These are phyloP conservation scores for Acrocyrtus sp. DNA, from an alignment of 2,888 invertebrate species.

Conservation along the genomic window DNA sequence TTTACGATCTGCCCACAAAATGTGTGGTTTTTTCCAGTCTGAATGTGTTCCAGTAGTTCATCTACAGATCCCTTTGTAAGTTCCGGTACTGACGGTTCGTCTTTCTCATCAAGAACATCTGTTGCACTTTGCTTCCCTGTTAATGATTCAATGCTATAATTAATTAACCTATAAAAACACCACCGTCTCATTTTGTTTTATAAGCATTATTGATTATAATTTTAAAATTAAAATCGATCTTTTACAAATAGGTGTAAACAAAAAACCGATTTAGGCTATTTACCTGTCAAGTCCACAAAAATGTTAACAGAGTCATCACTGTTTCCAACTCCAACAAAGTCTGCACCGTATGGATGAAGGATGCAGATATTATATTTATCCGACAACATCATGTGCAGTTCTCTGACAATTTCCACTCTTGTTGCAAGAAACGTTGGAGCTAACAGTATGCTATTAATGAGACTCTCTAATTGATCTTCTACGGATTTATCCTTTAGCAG, in stretches of 20 bases:
- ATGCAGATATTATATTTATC: conserved; percentile 23
- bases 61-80: conserved; percentile 22
- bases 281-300: conserved; percentile 43
- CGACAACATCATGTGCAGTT: conserved; percentile 25
- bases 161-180: not conserved
- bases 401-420: conserved; percentile 28
- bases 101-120: no score
- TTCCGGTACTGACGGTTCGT: no score
- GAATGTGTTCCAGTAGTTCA: conserved; percentile 9
- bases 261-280: no score
- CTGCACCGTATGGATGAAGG: conserved; percentile 35
- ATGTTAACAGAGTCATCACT: conserved; percentile 40
- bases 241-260: not conserved
- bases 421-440: conserved; percentile 14
- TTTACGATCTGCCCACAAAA: conserved; percentile 43
- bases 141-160: not conserved
- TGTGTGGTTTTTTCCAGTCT: conserved; percentile 35
- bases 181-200: no score
- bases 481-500: conserved; percentile 8
- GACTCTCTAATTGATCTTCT: conserved; percentile 18
- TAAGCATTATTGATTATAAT: not conserved
- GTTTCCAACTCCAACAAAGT: conserved; percentile 37
- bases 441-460: conserved; percentile 14
- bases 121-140: conserved; percentile 30
- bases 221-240: not conserved